Percentiles rank a stretch among this genome's conserved stretches.
These are phyloP conservation scores for Drosophila teissieri DNA, from an alignment of 1,140 invertebrate genomes.

Conservation along the genomic window DNA sequence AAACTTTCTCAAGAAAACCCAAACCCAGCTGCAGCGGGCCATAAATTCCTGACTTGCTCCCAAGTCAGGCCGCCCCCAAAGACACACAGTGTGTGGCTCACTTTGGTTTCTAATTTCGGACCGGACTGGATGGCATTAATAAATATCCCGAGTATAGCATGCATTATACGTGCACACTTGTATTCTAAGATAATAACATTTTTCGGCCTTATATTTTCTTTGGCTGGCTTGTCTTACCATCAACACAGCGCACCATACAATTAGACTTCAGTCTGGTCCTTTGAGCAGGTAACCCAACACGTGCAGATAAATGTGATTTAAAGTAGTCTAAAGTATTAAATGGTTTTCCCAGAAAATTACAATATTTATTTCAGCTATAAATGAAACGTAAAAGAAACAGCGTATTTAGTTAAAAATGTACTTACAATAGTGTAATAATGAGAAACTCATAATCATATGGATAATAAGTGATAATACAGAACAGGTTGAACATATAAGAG, in stretches of 20 bases:
- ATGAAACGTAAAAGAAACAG: too few relatives aligned
- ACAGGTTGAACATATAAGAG: too few relatives aligned
- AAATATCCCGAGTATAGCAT: constrained; percentile 60
- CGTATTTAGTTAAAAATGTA: too few relatives aligned
- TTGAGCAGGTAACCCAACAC: background rate
- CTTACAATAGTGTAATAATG: too few relatives aligned
- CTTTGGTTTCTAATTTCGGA: constrained; percentile 58
- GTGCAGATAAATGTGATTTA: too few relatives aligned
- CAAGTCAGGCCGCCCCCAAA: constrained; percentile 2
- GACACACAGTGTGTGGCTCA: constrained; percentile 23
- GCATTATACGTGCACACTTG: constrained; percentile 54
- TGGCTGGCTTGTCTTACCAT: constrained; percentile 19
- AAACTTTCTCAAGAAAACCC: constrained; percentile 79
- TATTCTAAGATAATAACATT: constrained; percentile 53
- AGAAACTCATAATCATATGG: too few relatives aligned
- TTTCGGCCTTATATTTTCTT: constrained; percentile 22
- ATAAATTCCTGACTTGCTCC: constrained; percentile 67
- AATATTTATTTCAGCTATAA: too few relatives aligned
- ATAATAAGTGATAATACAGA: too few relatives aligned
- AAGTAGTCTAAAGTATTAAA: too few relatives aligned
- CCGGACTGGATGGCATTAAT: constrained; percentile 59
- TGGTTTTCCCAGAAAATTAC: too few relatives aligned
- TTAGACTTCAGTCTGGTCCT: constrained; percentile 30
- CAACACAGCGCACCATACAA: constrained; percentile 33
- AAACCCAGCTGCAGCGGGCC: constrained; percentile 43